Evolutionary conservation across 2,113 vertebrate species (phyloP).

Genomic region (Trichechus manatus): DNA sequence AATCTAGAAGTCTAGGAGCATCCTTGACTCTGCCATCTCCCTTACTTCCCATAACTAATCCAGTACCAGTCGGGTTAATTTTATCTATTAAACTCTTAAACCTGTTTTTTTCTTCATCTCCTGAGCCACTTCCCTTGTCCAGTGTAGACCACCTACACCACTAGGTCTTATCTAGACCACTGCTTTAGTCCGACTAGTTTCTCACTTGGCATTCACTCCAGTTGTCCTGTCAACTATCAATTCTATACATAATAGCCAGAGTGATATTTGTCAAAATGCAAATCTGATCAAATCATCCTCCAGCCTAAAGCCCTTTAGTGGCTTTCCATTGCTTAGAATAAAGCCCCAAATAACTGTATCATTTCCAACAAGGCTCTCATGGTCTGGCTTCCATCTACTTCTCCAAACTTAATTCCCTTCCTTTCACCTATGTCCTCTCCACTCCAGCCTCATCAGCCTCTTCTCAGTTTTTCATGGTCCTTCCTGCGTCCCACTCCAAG

Average conservation of each 20-base stretch:
- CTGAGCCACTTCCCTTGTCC: background rate
- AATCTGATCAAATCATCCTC: background rate
- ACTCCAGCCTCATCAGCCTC: background rate
- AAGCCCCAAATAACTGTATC: background rate
- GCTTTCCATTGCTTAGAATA: constrained; percentile 23
- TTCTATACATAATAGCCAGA: background rate
- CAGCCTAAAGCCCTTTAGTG: background rate
- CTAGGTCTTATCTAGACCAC: background rate
- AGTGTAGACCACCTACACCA: background rate
- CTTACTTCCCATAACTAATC: background rate
- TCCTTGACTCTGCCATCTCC: background rate
- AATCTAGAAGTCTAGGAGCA: background rate
- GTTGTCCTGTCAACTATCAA: background rate
- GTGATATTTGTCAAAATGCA: constrained; percentile 17
- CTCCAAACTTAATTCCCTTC: background rate
- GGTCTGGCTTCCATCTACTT: background rate
- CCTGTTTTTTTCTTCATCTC: background rate
- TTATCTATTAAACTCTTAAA: background rate
- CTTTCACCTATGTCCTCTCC: background rate
- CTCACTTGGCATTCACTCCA: background rate
- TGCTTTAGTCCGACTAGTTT: background rate
- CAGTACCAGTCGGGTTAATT: background rate
- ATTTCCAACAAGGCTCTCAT: background rate
- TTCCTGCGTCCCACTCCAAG: background rate
- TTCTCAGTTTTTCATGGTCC: background rate